Conservation (phyloP, 2,888 invertebrate species). For the Apamea monoglypha region DNA sequence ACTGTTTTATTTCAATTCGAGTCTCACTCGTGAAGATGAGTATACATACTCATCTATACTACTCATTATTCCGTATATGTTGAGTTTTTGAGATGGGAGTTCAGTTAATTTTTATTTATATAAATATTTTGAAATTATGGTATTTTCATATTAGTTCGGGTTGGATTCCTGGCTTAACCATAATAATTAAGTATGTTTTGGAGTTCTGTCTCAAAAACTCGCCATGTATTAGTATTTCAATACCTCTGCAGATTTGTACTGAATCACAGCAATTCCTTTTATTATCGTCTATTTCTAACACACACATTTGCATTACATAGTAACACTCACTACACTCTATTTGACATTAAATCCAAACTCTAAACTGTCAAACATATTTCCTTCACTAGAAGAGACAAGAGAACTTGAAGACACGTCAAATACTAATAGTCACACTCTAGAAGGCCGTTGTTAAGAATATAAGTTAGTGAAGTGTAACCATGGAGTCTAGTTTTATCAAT, state of each 20-base stretch:
- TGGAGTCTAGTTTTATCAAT: conserved; percentile 40
- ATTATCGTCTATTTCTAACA: neutral
- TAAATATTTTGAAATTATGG: neutral
- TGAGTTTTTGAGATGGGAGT: conserved; percentile 14
- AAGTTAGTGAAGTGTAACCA: conserved; percentile 21
- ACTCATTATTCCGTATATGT: neutral
- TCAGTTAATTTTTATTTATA: neutral
- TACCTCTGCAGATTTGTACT: neutral
- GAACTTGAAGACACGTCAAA: conserved; percentile 4
- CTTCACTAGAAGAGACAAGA: neutral
- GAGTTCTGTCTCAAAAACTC: conserved; percentile 2
- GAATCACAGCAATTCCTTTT: neutral
- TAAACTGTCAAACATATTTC: neutral
- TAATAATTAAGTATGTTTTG: neutral
- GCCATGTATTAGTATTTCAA: neutral
- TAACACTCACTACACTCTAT: conserved; percentile 18
- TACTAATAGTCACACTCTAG: neutral
- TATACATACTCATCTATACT: too few relatives aligned
- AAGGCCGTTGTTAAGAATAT: conserved; percentile 26
- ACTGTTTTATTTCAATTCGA: neutral
- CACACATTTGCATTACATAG: neutral
- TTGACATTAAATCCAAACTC: neutral
- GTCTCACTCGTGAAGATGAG: neutral
- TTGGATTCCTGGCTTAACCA: neutral
- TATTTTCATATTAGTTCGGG: neutral